Evolutionary conservation across 35 echinoderm and acorn worm species (phyloP).

Genomic region (Acanthaster planci): DNA sequence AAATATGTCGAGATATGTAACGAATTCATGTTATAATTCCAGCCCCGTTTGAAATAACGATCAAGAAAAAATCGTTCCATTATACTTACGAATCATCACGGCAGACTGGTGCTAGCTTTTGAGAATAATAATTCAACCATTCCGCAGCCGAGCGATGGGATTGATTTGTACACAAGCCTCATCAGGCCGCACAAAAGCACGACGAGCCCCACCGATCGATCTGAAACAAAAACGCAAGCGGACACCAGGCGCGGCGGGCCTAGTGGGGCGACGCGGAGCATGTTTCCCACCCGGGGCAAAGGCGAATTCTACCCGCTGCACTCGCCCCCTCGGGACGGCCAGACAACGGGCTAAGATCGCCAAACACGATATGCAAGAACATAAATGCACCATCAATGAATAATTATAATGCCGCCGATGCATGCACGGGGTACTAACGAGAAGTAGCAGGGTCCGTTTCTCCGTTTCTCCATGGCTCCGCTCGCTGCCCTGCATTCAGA

Average conservation of each 20-base stretch:
- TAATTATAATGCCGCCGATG: conserved; percentile 15
- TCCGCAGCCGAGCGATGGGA: not conserved
- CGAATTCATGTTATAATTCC: too few species aligned
- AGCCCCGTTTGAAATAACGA: too few species aligned
- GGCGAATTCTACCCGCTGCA: conserved; percentile 24
- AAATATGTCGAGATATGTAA: too few species aligned
- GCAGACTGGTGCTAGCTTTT: too few species aligned
- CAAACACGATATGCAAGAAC: conserved; percentile 22
- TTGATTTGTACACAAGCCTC: not conserved
- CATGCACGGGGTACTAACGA: not conserved
- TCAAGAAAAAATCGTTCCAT: too few species aligned
- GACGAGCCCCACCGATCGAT: conserved; percentile 9
- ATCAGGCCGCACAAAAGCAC: not conserved
- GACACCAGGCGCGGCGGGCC: conserved; percentile 4
- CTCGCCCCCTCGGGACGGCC: conserved; percentile 8
- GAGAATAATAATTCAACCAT: too few species aligned
- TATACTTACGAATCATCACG: too few species aligned
- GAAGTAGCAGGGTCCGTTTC: too few species aligned
- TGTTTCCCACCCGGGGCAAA: conserved; percentile 24
- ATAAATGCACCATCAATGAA: conserved; percentile 32
- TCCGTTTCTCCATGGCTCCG: too few species aligned
- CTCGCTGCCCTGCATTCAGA: too few species aligned
- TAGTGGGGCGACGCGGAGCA: conserved; percentile 20
- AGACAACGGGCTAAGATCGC: not conserved
- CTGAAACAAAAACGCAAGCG: conserved; percentile 33